A percentile compares a stretch with the other conserved stretches of the same genome.
Conservation (phyloP, 2,797 vertebrate genomes). For the Champsocephalus gunnari region DNA sequence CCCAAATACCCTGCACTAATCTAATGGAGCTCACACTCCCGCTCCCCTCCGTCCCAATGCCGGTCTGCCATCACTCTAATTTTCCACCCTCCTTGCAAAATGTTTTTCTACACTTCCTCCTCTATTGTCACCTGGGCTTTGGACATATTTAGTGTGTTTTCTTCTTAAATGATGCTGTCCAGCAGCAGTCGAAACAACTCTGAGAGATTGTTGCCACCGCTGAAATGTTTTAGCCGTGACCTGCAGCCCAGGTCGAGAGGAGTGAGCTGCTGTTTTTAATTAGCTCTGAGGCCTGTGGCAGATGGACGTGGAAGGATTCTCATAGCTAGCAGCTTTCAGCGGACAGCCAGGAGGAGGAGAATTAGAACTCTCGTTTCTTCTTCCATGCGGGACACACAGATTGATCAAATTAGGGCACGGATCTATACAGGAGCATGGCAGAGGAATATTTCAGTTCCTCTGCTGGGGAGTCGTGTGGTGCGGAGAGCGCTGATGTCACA, state of each 20-base stretch:
- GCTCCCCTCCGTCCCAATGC: conserved; percentile 37
- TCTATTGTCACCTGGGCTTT: conserved; percentile 34
- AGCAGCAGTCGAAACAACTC: conserved; percentile 44
- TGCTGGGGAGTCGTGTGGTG: conserved; percentile 34
- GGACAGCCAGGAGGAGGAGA: conserved; percentile 56
- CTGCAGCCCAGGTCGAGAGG: conserved; percentile 52
- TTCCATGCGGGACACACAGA: conserved; percentile 38
- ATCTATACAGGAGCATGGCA: conserved; percentile 65
- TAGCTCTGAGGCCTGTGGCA: conserved; percentile 70
- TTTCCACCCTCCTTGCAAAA: conserved; percentile 23
- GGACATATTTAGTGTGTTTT: conserved; percentile 40
- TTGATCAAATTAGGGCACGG: conserved; percentile 70
- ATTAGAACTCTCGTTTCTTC: conserved; percentile 55
- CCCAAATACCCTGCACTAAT: conserved; percentile 56
- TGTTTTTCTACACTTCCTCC: conserved; percentile 25
- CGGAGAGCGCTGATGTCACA: conserved; percentile 51
- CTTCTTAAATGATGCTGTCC: conserved; percentile 17
- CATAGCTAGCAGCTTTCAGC: conserved; percentile 63
- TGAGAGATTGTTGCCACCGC: conserved; percentile 22
- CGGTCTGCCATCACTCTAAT: conserved; percentile 44
- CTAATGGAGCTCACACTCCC: conserved; percentile 52
- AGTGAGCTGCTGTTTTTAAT: conserved; percentile 70
- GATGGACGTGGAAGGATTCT: conserved; percentile 72
- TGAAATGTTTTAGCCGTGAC: conserved; percentile 65
- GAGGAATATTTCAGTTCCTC: conserved; percentile 58